Evolutionary conservation across 2,797 vertebrate species (phyloP).

Genomic region (Enteromius argenteus): DNA sequence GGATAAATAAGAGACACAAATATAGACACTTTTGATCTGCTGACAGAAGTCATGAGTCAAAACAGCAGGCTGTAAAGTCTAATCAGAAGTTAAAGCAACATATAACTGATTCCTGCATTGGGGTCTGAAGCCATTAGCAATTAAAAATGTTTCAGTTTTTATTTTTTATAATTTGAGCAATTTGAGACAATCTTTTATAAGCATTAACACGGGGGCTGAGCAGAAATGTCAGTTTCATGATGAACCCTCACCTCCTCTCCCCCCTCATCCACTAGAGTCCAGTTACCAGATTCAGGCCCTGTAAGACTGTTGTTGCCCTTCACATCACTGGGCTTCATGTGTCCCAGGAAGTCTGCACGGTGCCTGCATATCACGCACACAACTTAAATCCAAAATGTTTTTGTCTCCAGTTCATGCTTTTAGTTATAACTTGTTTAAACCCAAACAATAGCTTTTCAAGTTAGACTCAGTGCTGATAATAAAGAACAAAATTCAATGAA

Average conservation of each 20-base stretch:
- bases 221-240: neutral
- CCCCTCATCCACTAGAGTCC: constrained; percentile 97
- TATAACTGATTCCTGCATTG: neutral
- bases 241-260: constrained; percentile 89
- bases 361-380: constrained; percentile 78
- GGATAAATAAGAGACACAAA: neutral
- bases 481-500: neutral
- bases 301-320: constrained; percentile 74
- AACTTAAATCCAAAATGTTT: constrained; percentile 11
- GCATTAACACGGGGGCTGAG: neutral
- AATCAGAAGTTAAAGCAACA: neutral
- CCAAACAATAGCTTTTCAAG: neutral
- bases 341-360: constrained; percentile 89
- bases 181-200: neutral
- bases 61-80: neutral
- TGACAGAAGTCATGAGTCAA: neutral
- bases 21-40: neutral
- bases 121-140: neutral
- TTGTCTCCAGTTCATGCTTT: neutral
- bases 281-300: constrained; percentile 88
- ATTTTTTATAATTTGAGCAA: neutral
- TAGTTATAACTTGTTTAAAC: neutral
- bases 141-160: neutral
- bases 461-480: neutral
- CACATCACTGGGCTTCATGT: constrained; percentile 90